Evolutionary conservation across 2,113 vertebrate species (phyloP).

Genomic region (Albula glossodonta): DNA sequence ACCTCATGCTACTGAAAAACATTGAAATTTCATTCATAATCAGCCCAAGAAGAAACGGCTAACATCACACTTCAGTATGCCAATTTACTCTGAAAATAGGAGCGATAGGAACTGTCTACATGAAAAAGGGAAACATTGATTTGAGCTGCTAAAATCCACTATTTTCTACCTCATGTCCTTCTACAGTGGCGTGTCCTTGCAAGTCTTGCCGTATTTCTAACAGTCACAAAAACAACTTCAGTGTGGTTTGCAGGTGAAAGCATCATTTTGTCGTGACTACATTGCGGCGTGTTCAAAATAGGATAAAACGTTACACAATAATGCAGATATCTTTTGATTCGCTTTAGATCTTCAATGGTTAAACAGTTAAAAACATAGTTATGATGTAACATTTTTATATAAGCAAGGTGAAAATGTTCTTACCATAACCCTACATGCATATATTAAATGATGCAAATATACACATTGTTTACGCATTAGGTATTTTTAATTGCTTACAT

Average conservation of each 20-base stretch:
- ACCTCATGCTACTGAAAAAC: too few relatives aligned
- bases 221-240: not conserved
- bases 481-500: not conserved
- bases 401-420: too few relatives aligned
- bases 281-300: not conserved
- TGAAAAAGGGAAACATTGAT: not conserved
- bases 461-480: too few relatives aligned
- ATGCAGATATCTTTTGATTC: not conserved
- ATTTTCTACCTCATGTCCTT: not conserved
- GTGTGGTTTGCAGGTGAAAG: not conserved
- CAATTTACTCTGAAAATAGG: not conserved
- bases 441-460: too few relatives aligned
- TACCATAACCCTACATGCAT: too few relatives aligned
- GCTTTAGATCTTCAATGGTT: not conserved
- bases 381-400: too few relatives aligned
- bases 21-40: too few relatives aligned
- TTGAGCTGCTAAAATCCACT: not conserved
- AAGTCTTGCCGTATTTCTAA: not conserved
- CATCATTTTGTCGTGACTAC: not conserved
- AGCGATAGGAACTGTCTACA: not conserved
- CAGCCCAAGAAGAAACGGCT: not conserved
- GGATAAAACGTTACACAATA: not conserved
- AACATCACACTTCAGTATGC: not conserved
- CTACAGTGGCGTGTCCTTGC: not conserved
- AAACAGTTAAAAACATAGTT: not conserved